Conservation (phyloP, 2,113 vertebrate genomes). For the Tyrannus savana region DNA sequence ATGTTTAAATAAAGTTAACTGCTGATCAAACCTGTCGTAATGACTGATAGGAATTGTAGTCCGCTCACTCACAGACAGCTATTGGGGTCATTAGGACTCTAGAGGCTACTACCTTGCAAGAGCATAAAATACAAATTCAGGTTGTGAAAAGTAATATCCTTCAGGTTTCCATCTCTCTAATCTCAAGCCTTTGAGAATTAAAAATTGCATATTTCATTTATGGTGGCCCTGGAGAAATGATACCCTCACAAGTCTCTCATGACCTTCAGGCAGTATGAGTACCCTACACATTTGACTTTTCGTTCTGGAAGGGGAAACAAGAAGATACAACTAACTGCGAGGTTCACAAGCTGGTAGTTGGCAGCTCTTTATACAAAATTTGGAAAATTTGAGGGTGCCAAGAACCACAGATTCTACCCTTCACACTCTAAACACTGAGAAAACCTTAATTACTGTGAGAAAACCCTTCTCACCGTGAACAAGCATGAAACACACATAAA, state of each 20-base stretch:
- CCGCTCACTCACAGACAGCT: conserved; percentile 9
- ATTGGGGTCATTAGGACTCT: conserved; percentile 6
- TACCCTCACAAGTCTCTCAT: not conserved
- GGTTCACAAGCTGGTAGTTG: not conserved
- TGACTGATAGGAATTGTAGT: conserved; percentile 17
- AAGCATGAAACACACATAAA: not conserved
- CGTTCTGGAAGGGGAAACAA: not conserved
- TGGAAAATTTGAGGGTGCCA: not conserved
- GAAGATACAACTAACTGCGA: not conserved
- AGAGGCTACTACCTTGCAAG: not conserved
- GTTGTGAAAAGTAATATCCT: conserved; percentile 6
- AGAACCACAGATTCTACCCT: not conserved
- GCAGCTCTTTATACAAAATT: not conserved
- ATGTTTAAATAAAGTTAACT: conserved; percentile 53
- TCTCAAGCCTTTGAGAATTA: conserved; percentile 7
- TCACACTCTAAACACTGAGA: not conserved
- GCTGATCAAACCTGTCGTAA: conserved; percentile 1
- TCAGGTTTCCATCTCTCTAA: not conserved
- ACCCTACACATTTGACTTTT: not conserved
- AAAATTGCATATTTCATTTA: conserved; percentile 25
- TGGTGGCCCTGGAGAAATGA: not conserved
- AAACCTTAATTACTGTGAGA: not conserved
- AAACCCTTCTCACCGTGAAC: not conserved
- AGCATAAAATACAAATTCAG: conserved; percentile 34
- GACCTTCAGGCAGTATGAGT: not conserved